These are phyloP conservation scores for Rhinoderma darwinii DNA, from an alignment of 2,113 vertebrate genomes.

Conservation along the genomic window DNA sequence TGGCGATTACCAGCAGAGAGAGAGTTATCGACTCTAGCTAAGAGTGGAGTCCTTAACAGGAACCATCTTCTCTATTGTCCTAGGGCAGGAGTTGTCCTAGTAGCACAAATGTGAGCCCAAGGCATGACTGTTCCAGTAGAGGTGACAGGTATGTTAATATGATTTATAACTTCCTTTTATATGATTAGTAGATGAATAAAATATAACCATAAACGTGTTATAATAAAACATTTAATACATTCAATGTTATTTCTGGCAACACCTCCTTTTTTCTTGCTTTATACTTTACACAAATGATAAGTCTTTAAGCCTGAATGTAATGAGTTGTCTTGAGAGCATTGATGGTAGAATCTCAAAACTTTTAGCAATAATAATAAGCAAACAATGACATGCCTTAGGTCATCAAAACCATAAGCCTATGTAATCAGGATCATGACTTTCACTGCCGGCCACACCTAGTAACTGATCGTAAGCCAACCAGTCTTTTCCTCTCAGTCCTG, in stretches of 20 bases:
- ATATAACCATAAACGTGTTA: neutral
- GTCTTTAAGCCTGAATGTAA: neutral
- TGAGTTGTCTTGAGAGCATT: neutral
- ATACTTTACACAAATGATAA: neutral
- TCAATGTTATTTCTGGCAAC: conserved; percentile 1
- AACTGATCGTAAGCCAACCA: conserved; percentile 6
- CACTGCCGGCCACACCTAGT: conserved; percentile 32
- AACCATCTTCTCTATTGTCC: too few relatives aligned
- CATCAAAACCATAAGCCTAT: conserved; percentile 22
- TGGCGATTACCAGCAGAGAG: too few relatives aligned
- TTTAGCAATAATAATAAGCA: conserved; percentile 24
- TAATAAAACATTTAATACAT: neutral
- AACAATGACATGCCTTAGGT: conserved; percentile 26
- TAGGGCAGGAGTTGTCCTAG: too few relatives aligned
- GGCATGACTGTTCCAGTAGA: neutral
- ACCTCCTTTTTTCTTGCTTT: neutral
- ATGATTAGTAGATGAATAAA: neutral
- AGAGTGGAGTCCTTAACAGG: too few relatives aligned
- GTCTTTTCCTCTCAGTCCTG: neutral
- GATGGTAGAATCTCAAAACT: neutral
- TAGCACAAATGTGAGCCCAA: too few relatives aligned
- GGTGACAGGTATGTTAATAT: neutral
- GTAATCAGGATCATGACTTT: conserved; percentile 39
- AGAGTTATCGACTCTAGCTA: too few relatives aligned
- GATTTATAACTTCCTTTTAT: neutral